Evolutionary conservation across 1,140 invertebrate species (phyloP), one percentile per base, ranked within the genome.

Genomic region (Zaprionus africanus): DNA sequence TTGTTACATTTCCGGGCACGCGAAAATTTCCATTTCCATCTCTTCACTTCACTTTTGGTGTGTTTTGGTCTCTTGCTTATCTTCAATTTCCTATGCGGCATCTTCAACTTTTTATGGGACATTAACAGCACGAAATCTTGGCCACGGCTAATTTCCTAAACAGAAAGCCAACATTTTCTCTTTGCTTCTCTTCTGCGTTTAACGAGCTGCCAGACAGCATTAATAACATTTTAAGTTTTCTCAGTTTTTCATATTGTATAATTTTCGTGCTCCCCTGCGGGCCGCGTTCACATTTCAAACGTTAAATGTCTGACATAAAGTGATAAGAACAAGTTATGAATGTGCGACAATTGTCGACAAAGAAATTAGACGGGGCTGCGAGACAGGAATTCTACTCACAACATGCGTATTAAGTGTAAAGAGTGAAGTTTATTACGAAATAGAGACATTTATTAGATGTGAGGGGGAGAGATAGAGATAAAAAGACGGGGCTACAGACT

Each of bases 91-190:
- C 74, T 26, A 49, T 36, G 43, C 15, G 12, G 36, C 60, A 53
- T 53, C 43, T 57, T 54, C 24, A 13, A 26, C 31, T 68, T 71
- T 74, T 76, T 65, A 71, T 71, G 73, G 54, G 24, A 71, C 67
- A 60, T 65, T 60, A 75, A 75, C 66, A 59, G 28, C 19, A 70
- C 72, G 19, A 63, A 62, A 63, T 58, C 66, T 70, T 75, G 66
- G 56, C 43, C 24, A 76, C 46, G 73, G 60, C 36, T 76, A 76
- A 76, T 76, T 76, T 76, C 73, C 73, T 31, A 53, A 51, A 41
- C 71, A 59, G 41, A n/a, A n/a, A 5, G 22, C 54, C 43, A 76
- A 63, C 43, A 76, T 58, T 70, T 70, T 59, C 73, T 53, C 72
- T 34, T 12, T 7, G n/a, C 63, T 70, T 59, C 73, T 53, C 66